A percentile compares a stretch with the other conserved stretches of the same genome.
phyloP scores from a whole-genome alignment of 92 coral and sea anemone species.

The Metridium senile region DNA sequence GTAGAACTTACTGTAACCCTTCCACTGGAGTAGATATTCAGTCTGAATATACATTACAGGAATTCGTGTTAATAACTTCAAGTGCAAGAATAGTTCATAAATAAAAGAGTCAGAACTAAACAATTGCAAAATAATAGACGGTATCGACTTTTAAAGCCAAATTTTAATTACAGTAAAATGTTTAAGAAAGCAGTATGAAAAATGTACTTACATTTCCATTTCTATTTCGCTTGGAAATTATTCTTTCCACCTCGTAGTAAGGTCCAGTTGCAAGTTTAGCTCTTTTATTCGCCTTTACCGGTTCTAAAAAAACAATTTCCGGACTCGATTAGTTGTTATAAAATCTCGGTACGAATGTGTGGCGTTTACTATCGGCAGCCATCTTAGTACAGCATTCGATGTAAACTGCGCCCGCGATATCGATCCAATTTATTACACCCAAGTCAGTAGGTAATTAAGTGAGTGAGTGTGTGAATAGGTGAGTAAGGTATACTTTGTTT shows the following conservation, averaged over 20 bases:
- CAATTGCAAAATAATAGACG: too few relatives aligned
- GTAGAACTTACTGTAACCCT: neutral
- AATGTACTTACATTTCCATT: conserved; percentile 6
- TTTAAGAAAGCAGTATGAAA: neutral
- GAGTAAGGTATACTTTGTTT: too few relatives aligned
- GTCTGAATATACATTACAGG: neutral
- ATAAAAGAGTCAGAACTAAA: neutral
- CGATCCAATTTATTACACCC: too few relatives aligned
- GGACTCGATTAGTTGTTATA: conserved; percentile 5
- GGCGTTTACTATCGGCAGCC: conserved; percentile 5
- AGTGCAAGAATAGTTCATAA: neutral
- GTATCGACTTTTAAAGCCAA: too few relatives aligned
- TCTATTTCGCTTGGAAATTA: conserved; percentile 3
- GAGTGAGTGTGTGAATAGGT: too few relatives aligned
- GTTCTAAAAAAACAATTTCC: neutral
- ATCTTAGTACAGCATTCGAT: conserved; percentile 12
- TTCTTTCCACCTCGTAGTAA: conserved; percentile 7
- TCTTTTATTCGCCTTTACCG: neutral
- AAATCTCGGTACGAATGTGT: neutral
- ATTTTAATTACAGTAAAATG: neutral
- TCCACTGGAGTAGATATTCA: conserved; percentile 7
- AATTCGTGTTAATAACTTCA: neutral
- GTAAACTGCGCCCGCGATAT: conserved; percentile 4
- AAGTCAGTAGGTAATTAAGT: too few relatives aligned
- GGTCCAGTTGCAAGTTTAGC: neutral